Evolutionary conservation across 2,888 invertebrate species (phyloP).

Genomic region (Fabriciana adippe): DNA sequence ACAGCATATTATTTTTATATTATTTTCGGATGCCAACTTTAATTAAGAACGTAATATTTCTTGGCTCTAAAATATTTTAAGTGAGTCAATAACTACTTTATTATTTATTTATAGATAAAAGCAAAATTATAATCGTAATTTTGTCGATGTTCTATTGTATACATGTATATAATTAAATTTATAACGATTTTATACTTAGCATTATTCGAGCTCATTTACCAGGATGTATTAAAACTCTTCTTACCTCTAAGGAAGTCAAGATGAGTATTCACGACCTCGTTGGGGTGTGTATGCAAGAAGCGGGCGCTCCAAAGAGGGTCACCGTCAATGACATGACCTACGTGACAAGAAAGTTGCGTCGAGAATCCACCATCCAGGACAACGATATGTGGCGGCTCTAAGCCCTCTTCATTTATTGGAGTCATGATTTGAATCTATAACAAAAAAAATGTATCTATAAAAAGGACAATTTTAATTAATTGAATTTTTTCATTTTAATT

Average conservation of each 20-base stretch:
- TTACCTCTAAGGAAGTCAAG: conserved; percentile 90
- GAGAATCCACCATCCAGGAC: conserved; percentile 90
- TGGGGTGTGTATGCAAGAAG: conserved; percentile 89
- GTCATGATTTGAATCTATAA: conserved; percentile 55
- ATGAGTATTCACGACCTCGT: conserved; percentile 90
- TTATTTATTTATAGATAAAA: not conserved
- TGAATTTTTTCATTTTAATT: not conserved
- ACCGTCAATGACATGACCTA: conserved; percentile 88
- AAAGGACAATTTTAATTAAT: not conserved
- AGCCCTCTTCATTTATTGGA: conserved; percentile 57
- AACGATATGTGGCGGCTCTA: conserved; percentile 69
- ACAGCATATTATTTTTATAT: not conserved
- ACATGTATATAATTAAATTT: too few relatives aligned
- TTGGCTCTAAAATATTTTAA: conserved; percentile 19
- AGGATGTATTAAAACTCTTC: conserved; percentile 13
- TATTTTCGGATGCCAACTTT: not conserved
- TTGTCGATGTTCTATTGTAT: too few relatives aligned
- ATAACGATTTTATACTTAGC: too few relatives aligned
- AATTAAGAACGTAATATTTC: conserved; percentile 23
- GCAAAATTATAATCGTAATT: not conserved
- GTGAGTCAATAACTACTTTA: conserved; percentile 9
- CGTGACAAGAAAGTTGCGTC: conserved; percentile 89
- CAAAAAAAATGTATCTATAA: conserved; percentile 13
- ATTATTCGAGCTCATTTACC: not conserved
- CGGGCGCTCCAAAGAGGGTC: conserved; percentile 95